Evolutionary conservation across 1,140 invertebrate species (phyloP).

Genomic region (Cheumatopsyche charites): DNA sequence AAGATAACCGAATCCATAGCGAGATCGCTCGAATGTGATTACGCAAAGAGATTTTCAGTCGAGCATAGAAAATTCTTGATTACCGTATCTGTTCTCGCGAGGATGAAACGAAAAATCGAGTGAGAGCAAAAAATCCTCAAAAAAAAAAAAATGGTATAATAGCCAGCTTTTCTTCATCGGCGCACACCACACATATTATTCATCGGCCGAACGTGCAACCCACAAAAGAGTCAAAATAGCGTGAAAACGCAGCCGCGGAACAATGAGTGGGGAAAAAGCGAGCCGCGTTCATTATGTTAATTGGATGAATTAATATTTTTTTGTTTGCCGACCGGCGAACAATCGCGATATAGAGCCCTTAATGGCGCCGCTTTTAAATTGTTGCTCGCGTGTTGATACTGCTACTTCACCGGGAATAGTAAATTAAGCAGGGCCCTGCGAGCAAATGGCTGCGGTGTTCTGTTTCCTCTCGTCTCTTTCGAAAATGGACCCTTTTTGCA

Average conservation of each 20-base stretch:
- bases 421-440: slow-evolving; percentile 39
- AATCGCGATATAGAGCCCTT: slow-evolving; percentile 26
- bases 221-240: slow-evolving; percentile 29
- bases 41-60: slow-evolving; percentile 11
- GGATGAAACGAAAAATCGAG: slow-evolving; percentile 1
- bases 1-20: too few relatives aligned
- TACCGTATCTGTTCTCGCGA: neutral
- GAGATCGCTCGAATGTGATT: slow-evolving; percentile 19
- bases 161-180: slow-evolving; percentile 8
- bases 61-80: neutral
- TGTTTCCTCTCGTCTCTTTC: slow-evolving; percentile 28
- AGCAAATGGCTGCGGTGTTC: slow-evolving; percentile 38
- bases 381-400: slow-evolving; percentile 44
- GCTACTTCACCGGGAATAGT: slow-evolving; percentile 40
- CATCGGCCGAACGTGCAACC: neutral
- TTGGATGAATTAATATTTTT: slow-evolving; percentile 38
- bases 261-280: slow-evolving; percentile 21
- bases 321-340: slow-evolving; percentile 30
- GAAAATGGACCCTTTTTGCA: neutral
- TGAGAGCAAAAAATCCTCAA: neutral
- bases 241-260: slow-evolving; percentile 17
- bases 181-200: slow-evolving; percentile 22
- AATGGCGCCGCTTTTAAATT: slow-evolving; percentile 39
- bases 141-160: too few relatives aligned
- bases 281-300: slow-evolving; percentile 43